phyloP scores from a whole-genome alignment of 2,113 vertebrate genomes.

The Crypturellus undulatus region DNA sequence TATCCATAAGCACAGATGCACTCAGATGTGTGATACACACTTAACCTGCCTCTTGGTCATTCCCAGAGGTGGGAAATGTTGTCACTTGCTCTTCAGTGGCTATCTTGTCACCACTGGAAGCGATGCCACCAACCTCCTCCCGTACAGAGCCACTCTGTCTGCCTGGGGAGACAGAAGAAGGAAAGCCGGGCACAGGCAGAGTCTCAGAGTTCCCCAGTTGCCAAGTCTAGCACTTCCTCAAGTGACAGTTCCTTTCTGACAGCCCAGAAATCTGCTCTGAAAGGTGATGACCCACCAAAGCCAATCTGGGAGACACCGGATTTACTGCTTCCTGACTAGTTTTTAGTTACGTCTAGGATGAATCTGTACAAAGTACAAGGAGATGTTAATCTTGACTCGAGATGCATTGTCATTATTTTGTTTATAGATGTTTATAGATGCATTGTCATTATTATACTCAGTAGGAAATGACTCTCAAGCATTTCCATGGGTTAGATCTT shows the following conservation, averaged over 20 bases:
- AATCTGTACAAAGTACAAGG: neutral
- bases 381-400: neutral
- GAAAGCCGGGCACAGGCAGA: fast-evolving
- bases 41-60: neutral
- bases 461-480: neutral
- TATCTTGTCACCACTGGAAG: neutral
- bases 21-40: neutral
- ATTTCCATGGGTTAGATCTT: neutral
- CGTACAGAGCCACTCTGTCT: neutral
- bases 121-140: neutral
- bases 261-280: neutral
- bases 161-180: neutral
- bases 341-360: neutral
- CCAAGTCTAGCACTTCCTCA: neutral
- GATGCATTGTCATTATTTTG: neutral
- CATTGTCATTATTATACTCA: neutral
- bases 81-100: fast-evolving
- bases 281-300: neutral
- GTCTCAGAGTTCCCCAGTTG: neutral
- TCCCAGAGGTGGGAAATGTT: neutral
- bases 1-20: neutral
- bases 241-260: neutral
- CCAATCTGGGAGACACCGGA: neutral
- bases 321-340: neutral
- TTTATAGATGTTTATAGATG: neutral